Evolutionary conservation across 2,888 invertebrate species (phyloP), one percentile per base, ranked within the genome.

Genomic region (Herminia tarsipennalis): DNA sequence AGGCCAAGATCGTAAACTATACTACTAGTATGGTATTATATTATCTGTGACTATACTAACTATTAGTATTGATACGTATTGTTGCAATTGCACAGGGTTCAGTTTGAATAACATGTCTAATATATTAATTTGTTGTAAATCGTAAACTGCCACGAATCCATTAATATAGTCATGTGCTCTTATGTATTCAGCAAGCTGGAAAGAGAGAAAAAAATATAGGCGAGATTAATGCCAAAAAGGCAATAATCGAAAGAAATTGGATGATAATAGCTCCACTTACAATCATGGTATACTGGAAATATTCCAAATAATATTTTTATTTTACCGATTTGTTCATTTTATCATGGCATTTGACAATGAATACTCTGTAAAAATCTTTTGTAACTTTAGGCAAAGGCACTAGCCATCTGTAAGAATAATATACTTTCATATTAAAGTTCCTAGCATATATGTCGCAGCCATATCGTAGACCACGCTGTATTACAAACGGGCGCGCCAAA

Each of bases 151-250:
- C 0, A 70, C 41, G 0, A 66, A 41, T 0, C 80, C 76, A 21
- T 63, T 53, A 0, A 14, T 21, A 28, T 78, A 78, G 17, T 80
- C 80, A 21, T 69, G 40, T 0, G 20, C 38, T n/a, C 57, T 70
- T 2, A 67, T 0, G 12, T 70, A 76, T 30, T 73, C 72, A 4
- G 12, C 3, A 0, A 48, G 0, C 63, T 64, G 45, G 3, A 59
- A 69, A 28, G 10, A 43, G 10, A 32, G 16, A 10, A 22, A 14
- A 12, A 2, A n/a, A n/a, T n/a, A n/a, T n/a, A n/a, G n/a, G n/a
- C n/a, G n/a, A n/a, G n/a, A n/a, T n/a, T n/a, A n/a, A n/a, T n/a
- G n/a, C n/a, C n/a, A n/a, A 17, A 5, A 27, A 10, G 5, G 21
- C 14, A 5, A 4, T 8, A 10, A 24, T 2, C n/a, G 4, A 18